Evolutionary conservation across 1,140 invertebrate species (phyloP).

Genomic region (Drosophila gunungcola): DNA sequence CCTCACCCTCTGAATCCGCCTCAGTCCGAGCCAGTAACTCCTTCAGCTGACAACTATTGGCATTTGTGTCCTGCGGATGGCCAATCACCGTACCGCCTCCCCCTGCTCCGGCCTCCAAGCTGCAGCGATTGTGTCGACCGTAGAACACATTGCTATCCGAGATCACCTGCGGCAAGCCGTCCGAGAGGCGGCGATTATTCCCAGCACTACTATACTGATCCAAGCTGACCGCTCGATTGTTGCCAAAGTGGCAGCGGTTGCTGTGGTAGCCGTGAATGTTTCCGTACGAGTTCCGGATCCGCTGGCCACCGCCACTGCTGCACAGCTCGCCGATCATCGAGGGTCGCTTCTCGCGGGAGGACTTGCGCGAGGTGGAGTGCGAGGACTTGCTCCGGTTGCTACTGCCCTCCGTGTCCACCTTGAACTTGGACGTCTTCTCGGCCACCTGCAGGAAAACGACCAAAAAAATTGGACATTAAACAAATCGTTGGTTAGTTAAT

Average conservation of each 20-base stretch:
- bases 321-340: conserved; percentile 84
- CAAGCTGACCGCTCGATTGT: conserved; percentile 82
- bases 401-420: conserved; percentile 89
- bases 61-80: conserved; percentile 65
- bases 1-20: conserved; percentile 27
- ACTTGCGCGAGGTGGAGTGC: conserved; percentile 77
- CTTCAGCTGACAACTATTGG: conserved; percentile 58
- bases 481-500: no score
- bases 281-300: conserved; percentile 83
- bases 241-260: conserved; percentile 82
- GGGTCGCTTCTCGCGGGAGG: conserved; percentile 83
- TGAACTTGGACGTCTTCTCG: conserved; percentile 91
- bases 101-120: conserved; percentile 35
- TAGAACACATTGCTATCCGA: conserved; percentile 84
- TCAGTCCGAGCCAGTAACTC: conserved; percentile 38
- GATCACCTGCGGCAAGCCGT: conserved; percentile 82
- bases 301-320: conserved; percentile 79
- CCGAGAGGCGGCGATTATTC: conserved; percentile 81
- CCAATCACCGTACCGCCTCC: conserved; percentile 4
- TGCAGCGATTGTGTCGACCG: conserved; percentile 74
- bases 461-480: no score
- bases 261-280: conserved; percentile 83
- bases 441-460: conserved; percentile 84
- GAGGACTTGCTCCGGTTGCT: conserved; percentile 82
- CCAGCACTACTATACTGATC: conserved; percentile 79